Evolutionary conservation across 2,113 vertebrate genomes (phyloP).

Genomic region (Sorex araneus): DNA sequence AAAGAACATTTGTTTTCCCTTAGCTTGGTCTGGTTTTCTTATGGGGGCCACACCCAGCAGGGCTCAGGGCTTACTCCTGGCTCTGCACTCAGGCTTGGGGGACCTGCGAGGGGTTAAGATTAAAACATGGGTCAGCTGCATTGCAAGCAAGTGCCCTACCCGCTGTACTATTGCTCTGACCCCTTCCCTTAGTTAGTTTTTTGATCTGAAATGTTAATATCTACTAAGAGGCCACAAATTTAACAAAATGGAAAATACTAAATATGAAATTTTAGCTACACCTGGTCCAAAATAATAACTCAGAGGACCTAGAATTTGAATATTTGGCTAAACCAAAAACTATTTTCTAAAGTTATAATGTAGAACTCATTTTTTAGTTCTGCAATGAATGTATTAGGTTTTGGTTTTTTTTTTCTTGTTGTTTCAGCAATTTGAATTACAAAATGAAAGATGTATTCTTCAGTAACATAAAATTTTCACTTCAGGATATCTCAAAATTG

Average conservation of each 20-base stretch:
- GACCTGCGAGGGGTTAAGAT: no score
- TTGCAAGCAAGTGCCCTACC: no score
- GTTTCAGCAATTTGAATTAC: neutral
- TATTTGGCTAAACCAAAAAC: neutral
- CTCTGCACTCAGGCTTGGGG: no score
- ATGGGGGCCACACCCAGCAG: no score
- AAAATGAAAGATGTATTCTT: neutral
- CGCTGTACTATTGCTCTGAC: no score
- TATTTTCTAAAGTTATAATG: neutral
- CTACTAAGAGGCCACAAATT: neutral
- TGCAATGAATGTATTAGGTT: neutral
- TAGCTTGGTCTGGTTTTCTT: no score
- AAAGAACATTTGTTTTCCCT: neutral
- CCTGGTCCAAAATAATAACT: neutral
- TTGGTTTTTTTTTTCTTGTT: neutral
- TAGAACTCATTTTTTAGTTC: neutral
- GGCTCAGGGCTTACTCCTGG: no score
- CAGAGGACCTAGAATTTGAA: neutral
- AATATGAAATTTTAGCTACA: neutral
- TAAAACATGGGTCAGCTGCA: no score
- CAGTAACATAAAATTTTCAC: conserved; percentile 15
- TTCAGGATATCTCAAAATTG: neutral
- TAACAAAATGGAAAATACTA: neutral
- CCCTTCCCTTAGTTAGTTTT: neutral
- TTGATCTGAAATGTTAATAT: neutral